Conservation (phyloP, 2,797 vertebrate species). For the Tragopan temminckii region DNA sequence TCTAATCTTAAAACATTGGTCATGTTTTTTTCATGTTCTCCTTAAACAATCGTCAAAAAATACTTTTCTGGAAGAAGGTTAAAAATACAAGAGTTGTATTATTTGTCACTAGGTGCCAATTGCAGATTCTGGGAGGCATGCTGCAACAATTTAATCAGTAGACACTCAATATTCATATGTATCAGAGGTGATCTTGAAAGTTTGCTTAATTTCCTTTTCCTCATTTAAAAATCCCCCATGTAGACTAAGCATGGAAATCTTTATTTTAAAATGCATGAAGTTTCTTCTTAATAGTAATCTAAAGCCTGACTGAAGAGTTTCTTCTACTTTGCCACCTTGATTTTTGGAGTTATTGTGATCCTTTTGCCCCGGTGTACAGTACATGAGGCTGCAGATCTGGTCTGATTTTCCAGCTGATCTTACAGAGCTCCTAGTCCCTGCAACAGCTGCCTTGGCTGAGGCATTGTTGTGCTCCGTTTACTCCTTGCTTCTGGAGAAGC, state of each 20-base stretch:
- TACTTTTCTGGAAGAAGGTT: neutral
- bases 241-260: neutral
- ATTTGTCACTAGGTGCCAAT: neutral
- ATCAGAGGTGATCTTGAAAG: neutral
- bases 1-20: neutral
- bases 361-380: neutral
- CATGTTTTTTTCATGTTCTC: neutral
- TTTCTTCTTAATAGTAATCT: neutral
- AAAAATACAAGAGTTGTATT: neutral
- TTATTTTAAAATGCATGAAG: neutral
- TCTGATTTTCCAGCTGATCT: neutral
- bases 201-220: neutral
- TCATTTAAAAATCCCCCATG: neutral
- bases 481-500: neutral
- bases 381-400: neutral
- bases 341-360: neutral
- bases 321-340: neutral
- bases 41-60: neutral
- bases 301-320: neutral
- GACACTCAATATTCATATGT: accelerated
- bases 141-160: neutral
- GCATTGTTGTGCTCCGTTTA: neutral
- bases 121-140: neutral
- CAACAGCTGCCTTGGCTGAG: neutral
- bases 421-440: accelerated